phyloP scores from a whole-genome alignment of 2,797 vertebrate species.

The Percopsis omiscomaycus region DNA sequence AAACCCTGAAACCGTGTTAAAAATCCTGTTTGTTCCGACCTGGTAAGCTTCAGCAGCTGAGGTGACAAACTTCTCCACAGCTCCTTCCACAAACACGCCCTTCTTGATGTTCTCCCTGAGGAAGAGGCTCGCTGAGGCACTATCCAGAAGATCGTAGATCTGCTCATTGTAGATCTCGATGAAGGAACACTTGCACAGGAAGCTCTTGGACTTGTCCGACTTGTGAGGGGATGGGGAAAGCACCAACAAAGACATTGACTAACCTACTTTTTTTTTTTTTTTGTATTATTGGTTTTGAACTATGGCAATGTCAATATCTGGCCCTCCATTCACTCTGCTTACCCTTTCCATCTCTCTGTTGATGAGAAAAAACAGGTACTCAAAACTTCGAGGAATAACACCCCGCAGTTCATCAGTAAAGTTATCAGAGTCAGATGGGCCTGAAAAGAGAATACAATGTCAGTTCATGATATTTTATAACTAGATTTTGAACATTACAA shows the following conservation, averaged over 20 bases:
- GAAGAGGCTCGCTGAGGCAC: slow-evolving; percentile 89
- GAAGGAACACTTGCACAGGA: slow-evolving; percentile 97
- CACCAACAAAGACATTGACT: slow-evolving; percentile 2
- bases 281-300: not conserved
- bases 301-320: not conserved
- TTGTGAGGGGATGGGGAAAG: slow-evolving; percentile 45
- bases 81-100: slow-evolving; percentile 94
- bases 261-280: not conserved
- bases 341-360: slow-evolving; percentile 92
- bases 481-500: not conserved
- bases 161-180: slow-evolving; percentile 99
- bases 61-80: slow-evolving; percentile 87
- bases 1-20: too few relatives aligned
- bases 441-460: slow-evolving; percentile 65
- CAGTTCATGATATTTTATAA: not conserved
- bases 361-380: slow-evolving; percentile 95
- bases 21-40: slow-evolving; percentile 67
- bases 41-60: slow-evolving; percentile 94
- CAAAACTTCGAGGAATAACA: slow-evolving; percentile 96
- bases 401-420: slow-evolving; percentile 92
- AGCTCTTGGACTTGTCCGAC: slow-evolving; percentile 87
- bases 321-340: slow-evolving; percentile 10
- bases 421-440: slow-evolving; percentile 89
- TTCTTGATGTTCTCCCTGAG: slow-evolving; percentile 95
- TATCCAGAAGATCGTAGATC: slow-evolving; percentile 94